These are phyloP conservation scores for Craniophora ligustri DNA, from an alignment of 2,888 invertebrate species.

Conservation along the genomic window DNA sequence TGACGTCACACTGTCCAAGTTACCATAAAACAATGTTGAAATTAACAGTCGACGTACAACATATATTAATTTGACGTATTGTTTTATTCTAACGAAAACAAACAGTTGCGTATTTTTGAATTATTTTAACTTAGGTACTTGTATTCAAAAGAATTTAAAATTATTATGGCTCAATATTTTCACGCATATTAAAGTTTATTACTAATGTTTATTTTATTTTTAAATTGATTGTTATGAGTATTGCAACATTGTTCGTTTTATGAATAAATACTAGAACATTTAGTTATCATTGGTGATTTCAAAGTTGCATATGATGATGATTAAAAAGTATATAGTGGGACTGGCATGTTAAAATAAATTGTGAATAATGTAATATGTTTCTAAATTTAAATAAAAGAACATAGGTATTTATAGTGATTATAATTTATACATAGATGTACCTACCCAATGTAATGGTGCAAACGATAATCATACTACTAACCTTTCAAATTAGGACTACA, in stretches of 20 bases:
- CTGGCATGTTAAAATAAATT: too few relatives aligned
- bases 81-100: slow-evolving; percentile 1
- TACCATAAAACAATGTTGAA: slow-evolving; percentile 25
- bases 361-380: too few relatives aligned
- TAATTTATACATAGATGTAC: too few relatives aligned
- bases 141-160: background rate
- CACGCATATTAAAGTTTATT: background rate
- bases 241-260: slow-evolving; percentile 1
- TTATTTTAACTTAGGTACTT: background rate
- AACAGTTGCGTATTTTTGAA: background rate
- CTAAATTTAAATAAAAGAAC: too few relatives aligned
- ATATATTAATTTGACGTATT: background rate
- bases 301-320: background rate
- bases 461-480: background rate
- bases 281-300: too few relatives aligned
- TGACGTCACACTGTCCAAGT: slow-evolving; percentile 30
- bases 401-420: too few relatives aligned
- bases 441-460: too few relatives aligned
- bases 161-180: background rate
- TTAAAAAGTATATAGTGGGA: too few relatives aligned
- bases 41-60: slow-evolving; percentile 12
- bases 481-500: slow-evolving; percentile 5
- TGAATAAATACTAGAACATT: background rate
- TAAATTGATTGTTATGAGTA: background rate
- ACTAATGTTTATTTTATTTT: background rate